Evolutionary conservation across 2,113 vertebrate genomes (phyloP).

Genomic region (Sialia sialis): DNA sequence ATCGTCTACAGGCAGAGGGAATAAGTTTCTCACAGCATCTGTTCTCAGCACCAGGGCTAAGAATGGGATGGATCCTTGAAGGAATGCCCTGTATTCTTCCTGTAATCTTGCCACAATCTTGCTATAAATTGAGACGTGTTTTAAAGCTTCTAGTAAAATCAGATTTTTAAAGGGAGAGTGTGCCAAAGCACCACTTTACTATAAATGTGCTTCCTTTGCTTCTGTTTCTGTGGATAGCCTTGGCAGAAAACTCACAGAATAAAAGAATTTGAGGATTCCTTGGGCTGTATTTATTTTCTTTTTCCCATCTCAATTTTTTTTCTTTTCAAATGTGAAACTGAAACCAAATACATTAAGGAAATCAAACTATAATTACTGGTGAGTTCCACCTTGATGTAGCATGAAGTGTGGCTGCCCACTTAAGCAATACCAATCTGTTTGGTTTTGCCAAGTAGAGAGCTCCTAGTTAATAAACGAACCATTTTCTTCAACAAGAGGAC

Average conservation of each 20-base stretch:
- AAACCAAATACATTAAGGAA: conserved; percentile 22
- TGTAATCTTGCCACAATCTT: background rate
- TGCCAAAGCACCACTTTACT: background rate
- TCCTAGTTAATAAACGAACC: background rate
- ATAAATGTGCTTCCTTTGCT: background rate
- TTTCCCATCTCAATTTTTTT: background rate
- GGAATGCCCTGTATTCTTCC: background rate
- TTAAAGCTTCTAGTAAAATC: background rate
- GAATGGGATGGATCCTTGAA: background rate
- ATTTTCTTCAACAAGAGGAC: background rate
- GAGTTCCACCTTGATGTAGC: no score
- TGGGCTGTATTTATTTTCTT: background rate
- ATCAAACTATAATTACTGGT: conserved; percentile 11
- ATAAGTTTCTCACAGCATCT: background rate
- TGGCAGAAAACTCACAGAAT: background rate
- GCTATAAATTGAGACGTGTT: background rate
- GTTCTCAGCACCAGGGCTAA: background rate
- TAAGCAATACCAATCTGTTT: background rate
- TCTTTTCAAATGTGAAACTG: conserved; percentile 23
- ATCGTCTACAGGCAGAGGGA: background rate
- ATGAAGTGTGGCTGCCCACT: conserved; percentile 14
- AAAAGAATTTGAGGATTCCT: background rate
- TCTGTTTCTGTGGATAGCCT: background rate
- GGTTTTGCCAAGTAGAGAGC: background rate
- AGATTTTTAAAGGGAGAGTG: background rate